Evolutionary conservation across 2,113 vertebrate species (phyloP).

Genomic region (Prunella fulvescens): DNA sequence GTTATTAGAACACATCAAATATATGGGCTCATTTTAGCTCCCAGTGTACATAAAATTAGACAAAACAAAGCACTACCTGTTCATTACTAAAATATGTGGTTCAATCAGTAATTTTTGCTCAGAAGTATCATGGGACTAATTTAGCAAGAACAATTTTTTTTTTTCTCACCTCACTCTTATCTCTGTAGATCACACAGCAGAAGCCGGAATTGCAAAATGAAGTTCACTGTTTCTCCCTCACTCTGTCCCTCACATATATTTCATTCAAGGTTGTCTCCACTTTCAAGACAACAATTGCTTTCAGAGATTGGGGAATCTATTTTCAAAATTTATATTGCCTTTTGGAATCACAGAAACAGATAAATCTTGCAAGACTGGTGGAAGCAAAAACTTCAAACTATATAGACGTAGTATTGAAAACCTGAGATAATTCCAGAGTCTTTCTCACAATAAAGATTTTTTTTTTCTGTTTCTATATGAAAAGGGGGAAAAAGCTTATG

Average conservation of each 20-base stretch:
- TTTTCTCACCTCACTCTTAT: constrained; percentile 5
- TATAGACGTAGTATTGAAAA: background rate
- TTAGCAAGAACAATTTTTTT: constrained; percentile 32
- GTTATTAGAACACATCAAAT: constrained; percentile 44
- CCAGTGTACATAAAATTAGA: constrained; percentile 1
- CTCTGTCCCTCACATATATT: background rate
- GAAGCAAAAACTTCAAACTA: constrained; percentile 5
- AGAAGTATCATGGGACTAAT: constrained; percentile 41
- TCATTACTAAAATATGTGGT: constrained; percentile 15
- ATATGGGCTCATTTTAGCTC: background rate
- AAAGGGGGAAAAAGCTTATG: background rate
- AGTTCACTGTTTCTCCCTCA: background rate
- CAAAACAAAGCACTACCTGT: constrained; percentile 10
- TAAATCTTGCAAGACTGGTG: background rate
- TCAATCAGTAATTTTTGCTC: constrained; percentile 44
- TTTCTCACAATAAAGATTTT: background rate
- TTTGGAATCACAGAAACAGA: constrained; percentile 28
- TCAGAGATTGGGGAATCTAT: constrained; percentile 48
- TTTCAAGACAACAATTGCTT: constrained; percentile 35
- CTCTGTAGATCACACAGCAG: background rate
- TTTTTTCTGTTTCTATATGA: background rate
- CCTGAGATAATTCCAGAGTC: background rate
- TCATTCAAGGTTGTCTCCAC: constrained; percentile 14
- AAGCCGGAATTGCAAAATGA: background rate
- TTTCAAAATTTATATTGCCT: constrained; percentile 41